Evolutionary conservation across 2,888 invertebrate genomes (phyloP).

Genomic region (Sinelater perroti): DNA sequence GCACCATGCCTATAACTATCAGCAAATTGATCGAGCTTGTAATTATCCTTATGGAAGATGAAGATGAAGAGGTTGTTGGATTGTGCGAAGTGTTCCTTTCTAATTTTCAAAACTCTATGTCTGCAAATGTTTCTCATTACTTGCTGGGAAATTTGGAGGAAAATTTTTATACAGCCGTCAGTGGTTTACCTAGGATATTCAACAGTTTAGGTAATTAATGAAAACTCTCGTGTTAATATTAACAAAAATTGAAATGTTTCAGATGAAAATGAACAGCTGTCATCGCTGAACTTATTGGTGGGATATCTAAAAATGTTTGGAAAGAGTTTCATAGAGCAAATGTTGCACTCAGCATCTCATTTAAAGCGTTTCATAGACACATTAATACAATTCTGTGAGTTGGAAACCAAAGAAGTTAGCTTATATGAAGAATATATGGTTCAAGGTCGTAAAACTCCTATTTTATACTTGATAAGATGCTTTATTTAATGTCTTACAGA

Average conservation of each 20-base stretch:
- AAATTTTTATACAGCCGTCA: constrained; percentile 68
- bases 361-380: constrained; percentile 67
- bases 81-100: constrained; percentile 57
- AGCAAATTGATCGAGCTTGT: constrained; percentile 72
- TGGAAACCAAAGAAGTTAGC: constrained; percentile 62
- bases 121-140: constrained; percentile 54
- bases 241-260: too few species aligned
- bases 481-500: constrained; percentile 36
- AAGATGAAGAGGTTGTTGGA: constrained; percentile 63
- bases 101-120: constrained; percentile 60
- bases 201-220: constrained; percentile 65
- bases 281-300: constrained; percentile 70
- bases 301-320: constrained; percentile 73
- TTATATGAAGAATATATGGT: constrained; percentile 64
- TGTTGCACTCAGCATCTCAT: constrained; percentile 66
- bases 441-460: constrained; percentile 51
- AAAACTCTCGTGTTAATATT: neutral
- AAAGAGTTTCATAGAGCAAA: constrained; percentile 64
- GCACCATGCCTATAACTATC: constrained; percentile 70
- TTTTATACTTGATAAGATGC: neutral
- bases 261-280: constrained; percentile 71
- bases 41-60: constrained; percentile 75
- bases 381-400: constrained; percentile 65
- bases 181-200: constrained; percentile 71
- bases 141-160: constrained; percentile 68